A percentile compares a stretch with the other conserved stretches of the same genome.
These are phyloP conservation scores for Nannoperca obscura DNA, from an alignment of 2,797 vertebrate species.

Conservation along the genomic window DNA sequence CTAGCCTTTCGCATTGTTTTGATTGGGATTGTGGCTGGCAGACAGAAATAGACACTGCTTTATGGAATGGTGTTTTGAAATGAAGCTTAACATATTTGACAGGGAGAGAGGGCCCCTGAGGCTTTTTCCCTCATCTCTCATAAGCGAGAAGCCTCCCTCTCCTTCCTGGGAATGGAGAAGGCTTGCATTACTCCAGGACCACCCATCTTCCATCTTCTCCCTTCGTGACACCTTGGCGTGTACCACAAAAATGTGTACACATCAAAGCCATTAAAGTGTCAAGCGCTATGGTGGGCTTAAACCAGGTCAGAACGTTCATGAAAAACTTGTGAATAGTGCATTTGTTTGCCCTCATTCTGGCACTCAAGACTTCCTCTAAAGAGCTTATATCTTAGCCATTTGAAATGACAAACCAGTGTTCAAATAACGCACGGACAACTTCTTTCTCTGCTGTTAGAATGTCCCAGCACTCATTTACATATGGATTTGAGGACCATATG, in stretches of 20 bases:
- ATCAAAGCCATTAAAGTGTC: conserved; percentile 83
- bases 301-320: conserved; percentile 64
- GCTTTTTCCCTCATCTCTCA: conserved; percentile 30
- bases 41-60: conserved; percentile 27
- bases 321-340: conserved; percentile 57
- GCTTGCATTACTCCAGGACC: conserved; percentile 29
- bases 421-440: conserved; percentile 48
- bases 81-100: conserved; percentile 46
- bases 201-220: conserved; percentile 29
- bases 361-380: conserved; percentile 54
- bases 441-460: conserved; percentile 41
- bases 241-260: conserved; percentile 67
- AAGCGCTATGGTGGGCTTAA: conserved; percentile 49
- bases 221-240: conserved; percentile 50
- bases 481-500: conserved; percentile 66
- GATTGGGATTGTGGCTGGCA: conserved; percentile 15
- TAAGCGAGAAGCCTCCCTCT: conserved; percentile 34
- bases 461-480: conserved; percentile 64
- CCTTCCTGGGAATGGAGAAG: conserved; percentile 40
- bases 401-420: conserved; percentile 53
- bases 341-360: conserved; percentile 66
- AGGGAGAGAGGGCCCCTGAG: conserved; percentile 17
- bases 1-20: conserved; percentile 4
- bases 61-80: conserved; percentile 21
- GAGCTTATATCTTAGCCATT: conserved; percentile 49